Percentiles rank a stretch among this genome's conserved stretches.
Conservation (phyloP, 2,888 invertebrate species). For the Phoronis australis region DNA sequence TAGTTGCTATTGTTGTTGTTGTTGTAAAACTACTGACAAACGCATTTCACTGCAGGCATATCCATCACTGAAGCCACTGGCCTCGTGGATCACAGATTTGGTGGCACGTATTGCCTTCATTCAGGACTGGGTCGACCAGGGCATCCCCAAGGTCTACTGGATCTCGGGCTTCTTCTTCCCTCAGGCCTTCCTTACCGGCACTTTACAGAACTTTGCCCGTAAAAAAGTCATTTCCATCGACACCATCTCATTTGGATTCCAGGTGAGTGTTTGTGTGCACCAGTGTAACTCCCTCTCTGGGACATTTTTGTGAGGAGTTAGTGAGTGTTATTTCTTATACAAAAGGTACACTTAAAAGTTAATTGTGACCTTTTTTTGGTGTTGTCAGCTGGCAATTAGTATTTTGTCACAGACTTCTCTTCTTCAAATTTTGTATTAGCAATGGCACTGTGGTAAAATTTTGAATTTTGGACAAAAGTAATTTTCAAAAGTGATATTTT, state of each 20-base stretch:
- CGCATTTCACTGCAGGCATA: constrained; percentile 45
- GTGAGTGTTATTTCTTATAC: too few relatives aligned
- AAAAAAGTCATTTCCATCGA: constrained; percentile 52
- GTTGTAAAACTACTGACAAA: too few relatives aligned
- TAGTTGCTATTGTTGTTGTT: too few relatives aligned
- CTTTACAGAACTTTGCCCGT: constrained; percentile 53
- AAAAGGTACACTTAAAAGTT: too few relatives aligned
- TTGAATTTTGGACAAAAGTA: too few relatives aligned
- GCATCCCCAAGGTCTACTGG: constrained; percentile 53
- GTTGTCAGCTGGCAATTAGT: too few relatives aligned
- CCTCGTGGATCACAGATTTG: constrained; percentile 51
- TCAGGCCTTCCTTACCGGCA: constrained; percentile 55
- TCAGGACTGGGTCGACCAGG: constrained; percentile 48
- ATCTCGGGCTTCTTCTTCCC: constrained; percentile 59
- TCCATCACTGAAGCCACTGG: constrained; percentile 52
- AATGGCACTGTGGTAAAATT: too few relatives aligned
- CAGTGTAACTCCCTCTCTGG: not conserved
- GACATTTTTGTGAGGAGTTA: too few relatives aligned
- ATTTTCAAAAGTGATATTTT: too few relatives aligned
- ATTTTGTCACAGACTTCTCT: too few relatives aligned
- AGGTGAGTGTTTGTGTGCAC: constrained; percentile 38
- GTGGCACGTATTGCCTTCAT: constrained; percentile 47
- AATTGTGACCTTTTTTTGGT: too few relatives aligned
- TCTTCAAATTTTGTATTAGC: too few relatives aligned
- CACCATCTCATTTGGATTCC: constrained; percentile 50